A percentile compares a stretch with the other conserved stretches of the same genome.
These are phyloP conservation scores for Dilophus febrilis DNA, from an alignment of 2,888 invertebrate species.

Conservation along the genomic window DNA sequence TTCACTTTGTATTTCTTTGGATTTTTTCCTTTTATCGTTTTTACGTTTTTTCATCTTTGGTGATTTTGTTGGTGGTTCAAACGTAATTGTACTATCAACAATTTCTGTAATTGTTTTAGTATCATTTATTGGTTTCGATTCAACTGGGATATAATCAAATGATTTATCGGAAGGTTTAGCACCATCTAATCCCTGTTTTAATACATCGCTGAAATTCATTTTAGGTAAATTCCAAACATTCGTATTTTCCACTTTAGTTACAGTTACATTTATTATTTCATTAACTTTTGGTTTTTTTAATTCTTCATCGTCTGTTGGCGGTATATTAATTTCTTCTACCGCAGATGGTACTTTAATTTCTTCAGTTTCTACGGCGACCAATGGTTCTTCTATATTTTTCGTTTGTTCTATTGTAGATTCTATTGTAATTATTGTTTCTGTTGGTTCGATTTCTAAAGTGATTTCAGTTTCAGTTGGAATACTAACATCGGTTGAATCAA, in stretches of 20 bases:
- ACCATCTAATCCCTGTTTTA: neutral
- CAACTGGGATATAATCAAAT: neutral
- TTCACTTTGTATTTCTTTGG: neutral
- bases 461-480: no score
- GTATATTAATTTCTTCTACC: neutral
- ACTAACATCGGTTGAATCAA: no score
- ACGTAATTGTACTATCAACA: no score
- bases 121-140: neutral
- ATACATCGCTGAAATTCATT: neutral
- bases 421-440: neutral
- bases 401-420: neutral
- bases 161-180: neutral
- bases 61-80: no score
- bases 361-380: neutral
- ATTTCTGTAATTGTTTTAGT: no score
- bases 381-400: neutral
- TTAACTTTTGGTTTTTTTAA: neutral
- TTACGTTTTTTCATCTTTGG: no score
- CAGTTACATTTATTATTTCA: constrained; percentile 11
- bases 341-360: neutral
- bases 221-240: constrained; percentile 17
- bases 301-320: neutral
- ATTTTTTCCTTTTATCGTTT: no score
- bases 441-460: constrained; percentile 14
- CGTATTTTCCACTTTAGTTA: constrained; percentile 23